Percentiles rank a stretch among this genome's conserved stretches.
Conservation (phyloP, 2,888 invertebrate genomes). For the Rutpela maculata region DNA sequence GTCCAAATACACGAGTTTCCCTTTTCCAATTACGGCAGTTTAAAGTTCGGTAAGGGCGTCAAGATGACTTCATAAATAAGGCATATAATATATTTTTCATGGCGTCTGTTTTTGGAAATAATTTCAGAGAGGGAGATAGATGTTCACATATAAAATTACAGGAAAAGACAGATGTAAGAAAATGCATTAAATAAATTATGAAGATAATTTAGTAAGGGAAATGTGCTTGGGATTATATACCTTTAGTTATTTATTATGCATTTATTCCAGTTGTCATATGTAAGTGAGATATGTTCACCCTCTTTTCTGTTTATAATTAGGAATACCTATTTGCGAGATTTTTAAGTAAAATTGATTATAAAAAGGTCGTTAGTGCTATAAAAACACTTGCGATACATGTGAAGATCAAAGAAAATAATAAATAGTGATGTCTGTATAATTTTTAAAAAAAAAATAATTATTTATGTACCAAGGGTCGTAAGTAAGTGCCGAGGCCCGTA, state of each 20-base stretch:
- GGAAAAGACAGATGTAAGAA: neutral
- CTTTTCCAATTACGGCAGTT: slow-evolving; percentile 30
- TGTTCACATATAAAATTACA: neutral
- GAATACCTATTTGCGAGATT: no score
- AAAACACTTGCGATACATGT: no score
- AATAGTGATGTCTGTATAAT: no score
- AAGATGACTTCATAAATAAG: slow-evolving; percentile 29
- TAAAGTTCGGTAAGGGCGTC: slow-evolving; percentile 30
- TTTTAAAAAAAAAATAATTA: no score
- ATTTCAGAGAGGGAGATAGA: neutral
- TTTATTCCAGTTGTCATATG: no score
- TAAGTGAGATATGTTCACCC: no score
- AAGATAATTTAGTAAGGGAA: neutral
- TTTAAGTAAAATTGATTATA: no score
- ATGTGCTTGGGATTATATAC: neutral
- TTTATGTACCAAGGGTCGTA: no score
- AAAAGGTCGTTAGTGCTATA: no score
- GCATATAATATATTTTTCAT: slow-evolving; percentile 29
- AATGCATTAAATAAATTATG: neutral
- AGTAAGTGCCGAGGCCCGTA: no score
- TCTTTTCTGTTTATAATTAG: no score
- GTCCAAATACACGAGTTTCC: slow-evolving; percentile 20
- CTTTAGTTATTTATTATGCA: neutral
- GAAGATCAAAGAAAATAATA: no score
- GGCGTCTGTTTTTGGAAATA: slow-evolving; percentile 4